Evolutionary conservation across 2,797 vertebrate genomes (phyloP), one percentile per base, ranked within the genome.

Genomic region (Sebastolobus alascanus): DNA sequence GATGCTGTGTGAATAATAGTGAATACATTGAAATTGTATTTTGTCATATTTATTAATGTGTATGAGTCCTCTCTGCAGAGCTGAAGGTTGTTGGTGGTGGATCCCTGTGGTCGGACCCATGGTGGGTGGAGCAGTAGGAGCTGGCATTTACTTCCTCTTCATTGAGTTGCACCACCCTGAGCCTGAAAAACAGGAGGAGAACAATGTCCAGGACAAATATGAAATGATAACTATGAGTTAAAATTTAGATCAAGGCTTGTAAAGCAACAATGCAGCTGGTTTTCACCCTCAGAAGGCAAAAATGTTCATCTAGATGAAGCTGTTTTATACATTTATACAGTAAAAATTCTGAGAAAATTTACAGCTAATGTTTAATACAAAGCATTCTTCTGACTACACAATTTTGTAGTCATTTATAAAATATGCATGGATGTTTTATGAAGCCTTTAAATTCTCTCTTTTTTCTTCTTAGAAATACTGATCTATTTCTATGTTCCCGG

Each of bases 51-150:
- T 29, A 43, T 69, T 11, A 12, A 37, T 72, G 27, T 75, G 11
- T 68, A 12, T 79, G 67, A 80, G 20, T 88, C 50, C 37, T 87
- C 33, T 22, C 65, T 68, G 59, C 95, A 99, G 99, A 58, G 96
- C 95, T 75, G 97, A 96, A 68, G 95, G 95, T 67, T 94, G 97
- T 87, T 99, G 97, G 97, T 99, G 98, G 98, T 99, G 99, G 99
- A 94, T 99, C 75, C 99, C 99, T 6, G 92, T 97, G n/a, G 94
- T 93, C 2, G 99, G 97, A 8, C 99, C 99, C 8, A 93, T 99
- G 96, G 90, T 98, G 61, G 99, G 99, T 0, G 97, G 95, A 5
- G 90, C 95, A 13, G 80, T 97, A 8, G 99, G 98, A 82, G 97
- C 97, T 0, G 84, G 94, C 16, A n/a, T 94, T 89, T 99, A 99